phyloP scores from a whole-genome alignment of 2,797 vertebrate genomes.

The Kryptopterus vitreolus region DNA sequence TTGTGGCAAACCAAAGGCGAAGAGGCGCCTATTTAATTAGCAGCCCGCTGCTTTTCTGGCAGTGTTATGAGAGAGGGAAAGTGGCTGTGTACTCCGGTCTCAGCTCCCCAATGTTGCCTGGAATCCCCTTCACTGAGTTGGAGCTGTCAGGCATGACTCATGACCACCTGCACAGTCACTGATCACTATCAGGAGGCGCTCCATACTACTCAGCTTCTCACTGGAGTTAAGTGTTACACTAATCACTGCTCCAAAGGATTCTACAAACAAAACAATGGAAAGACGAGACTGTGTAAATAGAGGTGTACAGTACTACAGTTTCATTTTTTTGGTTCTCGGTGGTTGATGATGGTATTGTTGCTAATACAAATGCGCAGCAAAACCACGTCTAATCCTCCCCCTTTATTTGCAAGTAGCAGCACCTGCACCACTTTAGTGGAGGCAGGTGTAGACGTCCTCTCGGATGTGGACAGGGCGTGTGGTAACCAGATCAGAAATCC shows the following conservation, averaged over 20 bases:
- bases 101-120: constrained; percentile 64
- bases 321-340: background rate
- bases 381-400: background rate
- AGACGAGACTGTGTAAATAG: background rate
- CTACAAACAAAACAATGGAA: background rate
- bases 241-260: constrained; percentile 11
- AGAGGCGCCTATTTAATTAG: constrained; percentile 80
- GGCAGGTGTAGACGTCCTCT: constrained; percentile 37
- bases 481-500: constrained; percentile 51
- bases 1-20: constrained; percentile 78
- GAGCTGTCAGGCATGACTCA: constrained; percentile 71
- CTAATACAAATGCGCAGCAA: background rate
- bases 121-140: constrained; percentile 65
- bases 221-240: constrained; percentile 21
- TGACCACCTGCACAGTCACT: constrained; percentile 39
- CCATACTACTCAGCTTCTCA: constrained; percentile 39
- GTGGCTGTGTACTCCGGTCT: constrained; percentile 49
- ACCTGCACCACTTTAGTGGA: constrained; percentile 46
- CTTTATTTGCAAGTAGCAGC: constrained; percentile 19
- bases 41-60: constrained; percentile 59
- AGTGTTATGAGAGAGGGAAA: constrained; percentile 41
- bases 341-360: background rate
- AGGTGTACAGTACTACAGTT: background rate
- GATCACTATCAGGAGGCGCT: constrained; percentile 36
- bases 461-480: constrained; percentile 38